Conservation (phyloP, 1,140 invertebrate species). For the Sarcophaga peregrina region DNA sequence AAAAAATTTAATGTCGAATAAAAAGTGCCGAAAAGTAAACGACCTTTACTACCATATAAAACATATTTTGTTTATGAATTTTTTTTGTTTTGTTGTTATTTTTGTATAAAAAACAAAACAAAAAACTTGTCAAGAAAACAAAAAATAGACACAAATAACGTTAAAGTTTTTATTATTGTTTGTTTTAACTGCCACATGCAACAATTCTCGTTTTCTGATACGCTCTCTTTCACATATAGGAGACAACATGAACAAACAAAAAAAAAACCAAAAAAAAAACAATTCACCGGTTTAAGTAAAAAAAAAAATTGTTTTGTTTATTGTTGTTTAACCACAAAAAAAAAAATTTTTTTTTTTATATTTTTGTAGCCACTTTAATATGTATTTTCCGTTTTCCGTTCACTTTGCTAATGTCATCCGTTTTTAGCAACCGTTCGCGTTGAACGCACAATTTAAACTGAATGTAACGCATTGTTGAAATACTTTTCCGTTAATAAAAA, state of each 20-base stretch:
- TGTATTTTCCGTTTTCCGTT: background rate
- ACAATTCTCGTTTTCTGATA: slow-evolving; percentile 13
- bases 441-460: slow-evolving; percentile 65
- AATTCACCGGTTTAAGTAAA: slow-evolving; percentile 10
- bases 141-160: background rate
- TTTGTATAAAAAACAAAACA: background rate
- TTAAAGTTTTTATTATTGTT: background rate
- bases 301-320: background rate
- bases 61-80: background rate
- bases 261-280: no score
- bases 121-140: background rate
- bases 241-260: no score
- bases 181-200: slow-evolving; percentile 19
- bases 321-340: background rate
- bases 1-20: background rate
- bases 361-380: slow-evolving; percentile 1
- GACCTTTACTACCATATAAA: slow-evolving; percentile 46
- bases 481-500: slow-evolving; percentile 31
- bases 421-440: slow-evolving; percentile 56
- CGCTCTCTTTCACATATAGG: background rate
- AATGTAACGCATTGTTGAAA: slow-evolving; percentile 48
- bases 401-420: slow-evolving; percentile 9
- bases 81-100: background rate
- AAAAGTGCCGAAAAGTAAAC: slow-evolving; percentile 47
- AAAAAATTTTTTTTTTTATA: background rate